These are phyloP conservation scores for Drosophila seclusa DNA, from an alignment of 2,888 invertebrate genomes.

Conservation along the genomic window DNA sequence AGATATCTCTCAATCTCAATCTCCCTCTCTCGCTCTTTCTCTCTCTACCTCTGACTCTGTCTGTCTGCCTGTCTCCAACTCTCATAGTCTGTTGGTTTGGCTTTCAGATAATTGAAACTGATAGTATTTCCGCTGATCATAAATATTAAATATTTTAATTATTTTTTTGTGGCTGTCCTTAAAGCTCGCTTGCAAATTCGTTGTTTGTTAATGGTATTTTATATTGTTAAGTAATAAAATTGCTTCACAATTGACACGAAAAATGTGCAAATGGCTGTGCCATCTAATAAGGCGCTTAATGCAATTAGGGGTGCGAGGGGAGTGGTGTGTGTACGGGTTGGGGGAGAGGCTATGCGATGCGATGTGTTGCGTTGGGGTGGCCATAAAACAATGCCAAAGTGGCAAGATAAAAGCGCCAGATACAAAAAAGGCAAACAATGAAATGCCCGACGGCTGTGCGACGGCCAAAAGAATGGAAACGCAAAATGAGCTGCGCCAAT, in stretches of 20 bases:
- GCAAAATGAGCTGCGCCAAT: slow-evolving; percentile 69
- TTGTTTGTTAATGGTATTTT: slow-evolving; percentile 16
- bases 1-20: not conserved
- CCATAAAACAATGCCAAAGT: slow-evolving; percentile 75
- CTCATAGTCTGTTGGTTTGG: not conserved
- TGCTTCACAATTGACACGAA: slow-evolving; percentile 58
- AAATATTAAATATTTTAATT: slow-evolving; percentile 51
- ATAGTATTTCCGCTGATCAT: slow-evolving; percentile 45
- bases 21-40: no score
- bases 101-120: slow-evolving; percentile 5
- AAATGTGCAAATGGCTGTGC: slow-evolving; percentile 69
- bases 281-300: slow-evolving; percentile 74
- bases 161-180: slow-evolving; percentile 14
- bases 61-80: not conserved
- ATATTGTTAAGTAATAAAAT: slow-evolving; percentile 17
- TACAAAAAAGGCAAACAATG: slow-evolving; percentile 67
- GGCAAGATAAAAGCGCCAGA: slow-evolving; percentile 70
- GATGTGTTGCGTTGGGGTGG: slow-evolving; percentile 9
- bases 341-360: not conserved
- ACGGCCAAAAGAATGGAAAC: slow-evolving; percentile 59
- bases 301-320: slow-evolving; percentile 49
- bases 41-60: not conserved
- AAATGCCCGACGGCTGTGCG: slow-evolving; percentile 57
- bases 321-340: not conserved
- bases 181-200: slow-evolving; percentile 6